Evolutionary conservation across 2,113 vertebrate genomes (phyloP).

Genomic region (Vanacampus margaritifer): DNA sequence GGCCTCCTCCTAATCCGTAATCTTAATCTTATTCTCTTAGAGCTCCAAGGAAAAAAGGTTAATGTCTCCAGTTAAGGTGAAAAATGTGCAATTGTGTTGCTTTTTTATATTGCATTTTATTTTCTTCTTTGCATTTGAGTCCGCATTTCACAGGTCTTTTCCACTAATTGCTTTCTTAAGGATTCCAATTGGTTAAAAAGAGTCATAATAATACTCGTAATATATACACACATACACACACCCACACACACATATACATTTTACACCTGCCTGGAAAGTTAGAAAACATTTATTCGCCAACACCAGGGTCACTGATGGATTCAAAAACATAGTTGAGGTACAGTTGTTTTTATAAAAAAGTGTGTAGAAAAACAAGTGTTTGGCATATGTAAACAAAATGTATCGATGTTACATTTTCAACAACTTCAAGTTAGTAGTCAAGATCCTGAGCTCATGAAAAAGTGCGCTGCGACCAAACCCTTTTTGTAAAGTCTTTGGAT

Average conservation of each 20-base stretch:
- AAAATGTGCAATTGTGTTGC: background rate
- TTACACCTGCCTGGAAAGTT: background rate
- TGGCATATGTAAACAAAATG: background rate
- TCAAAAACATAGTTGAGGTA: background rate
- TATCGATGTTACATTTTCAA: background rate
- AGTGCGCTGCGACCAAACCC: background rate
- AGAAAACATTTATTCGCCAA: background rate
- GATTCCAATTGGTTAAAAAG: too few relatives aligned
- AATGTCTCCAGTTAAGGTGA: background rate
- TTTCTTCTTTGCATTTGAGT: background rate
- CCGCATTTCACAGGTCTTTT: too few relatives aligned
- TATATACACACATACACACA: too few relatives aligned
- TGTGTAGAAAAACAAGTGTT: background rate
- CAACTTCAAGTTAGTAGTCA: background rate
- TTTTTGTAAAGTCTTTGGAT: background rate
- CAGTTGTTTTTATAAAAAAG: background rate
- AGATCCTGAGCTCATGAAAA: background rate
- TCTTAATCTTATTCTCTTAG: constrained; percentile 5
- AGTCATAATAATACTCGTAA: too few relatives aligned
- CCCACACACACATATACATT: too few relatives aligned
- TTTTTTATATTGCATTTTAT: background rate
- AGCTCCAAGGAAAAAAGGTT: background rate
- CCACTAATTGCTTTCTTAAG: too few relatives aligned
- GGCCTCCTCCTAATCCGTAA: background rate
- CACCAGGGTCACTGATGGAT: background rate